Percentiles rank a stretch among this genome's conserved stretches.
phyloP scores from a whole-genome alignment of 2,888 invertebrate genomes.

The Iselma pallidipennis region DNA sequence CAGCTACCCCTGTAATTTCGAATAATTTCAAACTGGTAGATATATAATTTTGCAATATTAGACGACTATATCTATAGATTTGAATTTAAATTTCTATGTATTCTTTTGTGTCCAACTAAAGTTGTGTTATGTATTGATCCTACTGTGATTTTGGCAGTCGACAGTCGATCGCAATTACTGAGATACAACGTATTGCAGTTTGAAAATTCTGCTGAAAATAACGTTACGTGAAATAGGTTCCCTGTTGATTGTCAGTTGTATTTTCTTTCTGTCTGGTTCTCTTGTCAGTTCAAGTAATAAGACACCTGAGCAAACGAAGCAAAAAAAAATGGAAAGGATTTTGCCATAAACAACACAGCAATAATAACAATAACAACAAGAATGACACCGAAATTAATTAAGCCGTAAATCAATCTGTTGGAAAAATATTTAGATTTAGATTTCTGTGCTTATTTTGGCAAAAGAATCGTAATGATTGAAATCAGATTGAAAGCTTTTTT shows the following conservation, averaged over 20 bases:
- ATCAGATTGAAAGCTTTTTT: neutral
- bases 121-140: too few relatives aligned
- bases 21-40: too few relatives aligned
- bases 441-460: neutral
- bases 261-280: constrained; percentile 33
- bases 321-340: constrained; percentile 17
- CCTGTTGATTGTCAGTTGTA: constrained; percentile 34
- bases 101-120: too few relatives aligned
- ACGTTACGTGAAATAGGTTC: constrained; percentile 31
- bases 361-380: neutral
- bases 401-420: neutral
- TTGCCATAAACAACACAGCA: neutral
- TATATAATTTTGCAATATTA: too few relatives aligned
- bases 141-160: neutral
- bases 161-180: neutral
- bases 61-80: too few relatives aligned
- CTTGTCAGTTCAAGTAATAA: constrained; percentile 36
- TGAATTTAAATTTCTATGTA: constrained; percentile 14
- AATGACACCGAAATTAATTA: neutral
- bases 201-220: constrained; percentile 34
- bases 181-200: neutral
- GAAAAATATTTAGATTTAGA: neutral
- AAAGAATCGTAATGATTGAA: neutral
- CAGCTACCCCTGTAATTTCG: too few relatives aligned
- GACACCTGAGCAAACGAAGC: constrained; percentile 37